These are phyloP conservation scores for Paedocypris sp. DNA, from an alignment of 2,113 vertebrate species.

Conservation along the genomic window DNA sequence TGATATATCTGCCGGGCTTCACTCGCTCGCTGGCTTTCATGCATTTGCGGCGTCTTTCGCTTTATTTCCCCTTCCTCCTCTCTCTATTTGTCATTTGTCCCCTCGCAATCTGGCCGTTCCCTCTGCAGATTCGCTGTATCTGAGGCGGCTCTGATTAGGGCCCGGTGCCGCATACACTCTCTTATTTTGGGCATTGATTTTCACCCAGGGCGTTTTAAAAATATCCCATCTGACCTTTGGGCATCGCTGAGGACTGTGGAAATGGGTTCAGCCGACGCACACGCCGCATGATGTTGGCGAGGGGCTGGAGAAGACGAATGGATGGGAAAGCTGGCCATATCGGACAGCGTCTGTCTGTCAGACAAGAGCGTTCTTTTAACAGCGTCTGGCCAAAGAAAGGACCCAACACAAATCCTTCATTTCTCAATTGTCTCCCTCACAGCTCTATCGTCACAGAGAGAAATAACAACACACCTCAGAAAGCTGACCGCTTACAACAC, in stretches of 20 bases:
- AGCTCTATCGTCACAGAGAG: too few species aligned
- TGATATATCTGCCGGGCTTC: conserved; percentile 59
- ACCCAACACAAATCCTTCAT: background rate
- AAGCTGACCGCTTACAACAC: too few species aligned
- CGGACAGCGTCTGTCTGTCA: conserved; percentile 6
- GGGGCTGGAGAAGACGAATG: conserved; percentile 26
- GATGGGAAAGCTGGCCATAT: conserved; percentile 4
- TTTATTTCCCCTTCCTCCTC: conserved; percentile 11
- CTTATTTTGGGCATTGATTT: conserved; percentile 64
- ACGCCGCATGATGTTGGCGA: conserved; percentile 16
- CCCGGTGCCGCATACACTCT: conserved; percentile 35
- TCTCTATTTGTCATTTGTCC: conserved; percentile 38
- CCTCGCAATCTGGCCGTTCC: background rate
- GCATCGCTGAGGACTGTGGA: conserved; percentile 54
- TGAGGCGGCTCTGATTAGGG: conserved; percentile 37
- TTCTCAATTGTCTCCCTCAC: background rate
- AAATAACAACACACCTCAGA: too few species aligned
- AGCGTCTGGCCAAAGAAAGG: background rate
- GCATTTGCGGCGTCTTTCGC: conserved; percentile 14
- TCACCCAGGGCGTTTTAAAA: conserved; percentile 63
- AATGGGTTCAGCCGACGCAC: conserved; percentile 33
- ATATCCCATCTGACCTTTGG: conserved; percentile 64
- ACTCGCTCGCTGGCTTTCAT: conserved; percentile 23
- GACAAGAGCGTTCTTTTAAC: background rate
- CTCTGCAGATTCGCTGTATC: conserved; percentile 19